Conservation (phyloP, 2,797 vertebrate genomes). For the Sphaeramia orbicularis region DNA sequence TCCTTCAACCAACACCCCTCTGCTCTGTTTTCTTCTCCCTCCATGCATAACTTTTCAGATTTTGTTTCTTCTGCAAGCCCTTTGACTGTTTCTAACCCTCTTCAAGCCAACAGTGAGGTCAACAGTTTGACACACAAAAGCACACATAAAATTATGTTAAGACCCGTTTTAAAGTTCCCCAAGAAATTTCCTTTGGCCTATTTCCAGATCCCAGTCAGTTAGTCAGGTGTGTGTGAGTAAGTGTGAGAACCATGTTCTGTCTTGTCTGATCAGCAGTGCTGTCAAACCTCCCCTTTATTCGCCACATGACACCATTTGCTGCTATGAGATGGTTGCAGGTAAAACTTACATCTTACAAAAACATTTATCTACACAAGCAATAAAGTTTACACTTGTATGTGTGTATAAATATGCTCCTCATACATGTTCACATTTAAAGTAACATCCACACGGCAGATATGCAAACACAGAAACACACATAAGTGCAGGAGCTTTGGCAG, state of each 20-base stretch:
- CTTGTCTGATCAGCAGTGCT: slow-evolving; percentile 69
- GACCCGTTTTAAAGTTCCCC: slow-evolving; percentile 53
- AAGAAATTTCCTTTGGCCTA: slow-evolving; percentile 52
- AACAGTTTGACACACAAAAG: slow-evolving; percentile 25
- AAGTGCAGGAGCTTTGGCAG: slow-evolving; percentile 29
- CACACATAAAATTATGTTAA: slow-evolving; percentile 28
- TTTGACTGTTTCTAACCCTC: slow-evolving; percentile 1
- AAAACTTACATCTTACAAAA: slow-evolving; percentile 23
- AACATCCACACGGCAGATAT: slow-evolving; percentile 17
- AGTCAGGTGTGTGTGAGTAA: slow-evolving; percentile 54
- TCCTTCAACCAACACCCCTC: slow-evolving; percentile 40
- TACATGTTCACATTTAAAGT: slow-evolving; percentile 38
- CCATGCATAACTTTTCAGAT: slow-evolving; percentile 35
- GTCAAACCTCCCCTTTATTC: slow-evolving; percentile 43
- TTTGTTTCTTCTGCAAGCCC: slow-evolving; percentile 2
- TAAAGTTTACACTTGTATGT: slow-evolving; percentile 24
- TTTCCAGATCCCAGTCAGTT: slow-evolving; percentile 47
- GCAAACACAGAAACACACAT: slow-evolving; percentile 35
- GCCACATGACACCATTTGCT: slow-evolving; percentile 33
- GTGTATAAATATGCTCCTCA: slow-evolving; percentile 29
- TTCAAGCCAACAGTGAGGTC: slow-evolving; percentile 27
- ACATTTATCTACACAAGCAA: slow-evolving; percentile 15
- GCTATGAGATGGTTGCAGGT: slow-evolving; percentile 25
- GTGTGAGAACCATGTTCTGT: slow-evolving; percentile 58
- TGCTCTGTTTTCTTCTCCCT: slow-evolving; percentile 34